Percentiles rank a stretch among this genome's conserved stretches.
Evolutionary conservation across 1,140 invertebrate genomes (phyloP).

Genomic region (Trinorchestia longiramus): DNA sequence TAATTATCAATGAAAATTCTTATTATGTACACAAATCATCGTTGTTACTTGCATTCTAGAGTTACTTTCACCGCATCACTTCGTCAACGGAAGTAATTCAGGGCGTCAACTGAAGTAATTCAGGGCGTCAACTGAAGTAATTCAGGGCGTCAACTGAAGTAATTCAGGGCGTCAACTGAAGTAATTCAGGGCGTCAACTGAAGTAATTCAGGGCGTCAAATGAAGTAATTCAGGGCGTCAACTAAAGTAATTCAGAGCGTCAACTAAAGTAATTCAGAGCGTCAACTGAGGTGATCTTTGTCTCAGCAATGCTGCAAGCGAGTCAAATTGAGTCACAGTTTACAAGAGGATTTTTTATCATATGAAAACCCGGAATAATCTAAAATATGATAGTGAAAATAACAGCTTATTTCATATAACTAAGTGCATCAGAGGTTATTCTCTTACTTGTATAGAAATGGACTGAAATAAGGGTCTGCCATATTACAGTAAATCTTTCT

Average conservation of each 20-base stretch:
- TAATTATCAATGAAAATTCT: neutral
- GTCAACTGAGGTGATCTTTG: too few species aligned
- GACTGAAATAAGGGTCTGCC: neutral
- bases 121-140: neutral
- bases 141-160: neutral
- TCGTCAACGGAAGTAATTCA: neutral
- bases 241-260: neutral
- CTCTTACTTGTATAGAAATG: neutral
- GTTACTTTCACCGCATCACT: neutral
- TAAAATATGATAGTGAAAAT: neutral
- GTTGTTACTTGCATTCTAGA: neutral
- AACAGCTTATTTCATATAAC: neutral
- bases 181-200: neutral
- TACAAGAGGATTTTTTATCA: neutral
- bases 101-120: too few species aligned
- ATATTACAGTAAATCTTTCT: neutral
- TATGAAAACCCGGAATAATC: neutral
- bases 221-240: neutral
- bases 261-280: neutral
- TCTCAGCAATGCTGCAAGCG: neutral
- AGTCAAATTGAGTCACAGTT: neutral
- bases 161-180: neutral
- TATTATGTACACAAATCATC: neutral
- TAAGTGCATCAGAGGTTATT: neutral
- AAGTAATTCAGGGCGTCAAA: neutral